phyloP scores from a whole-genome alignment of 2,797 vertebrate species.

The Sparus aurata region DNA sequence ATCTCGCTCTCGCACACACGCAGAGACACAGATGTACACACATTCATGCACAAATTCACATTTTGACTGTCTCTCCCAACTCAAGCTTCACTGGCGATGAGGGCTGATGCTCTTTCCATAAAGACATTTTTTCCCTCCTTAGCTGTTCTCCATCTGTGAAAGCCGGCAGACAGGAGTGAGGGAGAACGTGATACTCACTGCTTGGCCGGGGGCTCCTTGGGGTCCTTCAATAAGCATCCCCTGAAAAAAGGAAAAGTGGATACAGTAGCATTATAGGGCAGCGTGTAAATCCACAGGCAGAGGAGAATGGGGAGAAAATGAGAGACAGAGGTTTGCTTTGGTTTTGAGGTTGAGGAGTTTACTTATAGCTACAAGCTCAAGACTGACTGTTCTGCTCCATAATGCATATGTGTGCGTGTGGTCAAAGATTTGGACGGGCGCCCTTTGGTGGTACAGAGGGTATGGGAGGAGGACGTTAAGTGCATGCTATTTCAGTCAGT shows the following conservation, averaged over 20 bases:
- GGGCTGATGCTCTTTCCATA: constrained; percentile 80
- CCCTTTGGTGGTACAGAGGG: constrained; percentile 48
- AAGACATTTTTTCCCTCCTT: constrained; percentile 79
- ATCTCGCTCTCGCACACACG: constrained; percentile 31
- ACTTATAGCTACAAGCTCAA: constrained; percentile 48
- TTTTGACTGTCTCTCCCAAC: constrained; percentile 70
- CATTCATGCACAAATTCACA: constrained; percentile 62
- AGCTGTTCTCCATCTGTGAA: constrained; percentile 83
- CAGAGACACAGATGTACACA: constrained; percentile 52
- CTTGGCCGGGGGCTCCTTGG: constrained; percentile 92
- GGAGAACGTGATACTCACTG: constrained; percentile 89
- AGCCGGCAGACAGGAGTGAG: constrained; percentile 72
- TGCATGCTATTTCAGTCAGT: constrained; percentile 55
- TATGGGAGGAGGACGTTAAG: constrained; percentile 39
- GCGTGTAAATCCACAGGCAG: constrained; percentile 61
- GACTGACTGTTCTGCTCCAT: constrained; percentile 28
- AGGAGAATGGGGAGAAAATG: constrained; percentile 27
- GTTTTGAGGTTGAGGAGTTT: constrained; percentile 64
- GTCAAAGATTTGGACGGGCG: constrained; percentile 33
- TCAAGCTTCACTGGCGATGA: constrained; percentile 76
- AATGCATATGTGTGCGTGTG: constrained; percentile 29
- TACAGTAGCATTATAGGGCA: constrained; percentile 78
- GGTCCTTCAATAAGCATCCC: constrained; percentile 98
- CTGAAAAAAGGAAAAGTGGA: constrained; percentile 84
- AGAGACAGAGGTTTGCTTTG: constrained; percentile 28